These are phyloP conservation scores for Brachyhypopomus gauderio DNA, from an alignment of 2,113 vertebrate species.

Conservation along the genomic window DNA sequence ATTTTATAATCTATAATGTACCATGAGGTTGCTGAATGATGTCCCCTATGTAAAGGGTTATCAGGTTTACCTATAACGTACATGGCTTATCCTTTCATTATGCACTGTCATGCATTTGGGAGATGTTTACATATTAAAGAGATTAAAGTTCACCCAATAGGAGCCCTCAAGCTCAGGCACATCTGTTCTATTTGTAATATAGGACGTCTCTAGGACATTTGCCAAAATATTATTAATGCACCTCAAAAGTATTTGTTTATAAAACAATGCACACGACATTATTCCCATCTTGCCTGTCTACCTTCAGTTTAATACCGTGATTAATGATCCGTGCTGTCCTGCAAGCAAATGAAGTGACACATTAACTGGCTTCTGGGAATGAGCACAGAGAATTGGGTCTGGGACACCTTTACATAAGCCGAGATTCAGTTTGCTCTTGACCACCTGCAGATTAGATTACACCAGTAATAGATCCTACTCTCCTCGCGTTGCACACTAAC, in stretches of 20 bases:
- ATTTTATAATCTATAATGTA: too few species aligned
- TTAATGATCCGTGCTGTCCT: background rate
- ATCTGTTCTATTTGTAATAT: background rate
- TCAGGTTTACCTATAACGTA: background rate
- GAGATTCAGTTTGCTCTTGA: background rate
- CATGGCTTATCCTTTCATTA: too few species aligned
- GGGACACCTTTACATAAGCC: conserved; percentile 54
- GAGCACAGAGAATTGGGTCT: background rate
- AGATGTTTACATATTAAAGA: conserved; percentile 34
- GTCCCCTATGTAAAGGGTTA: background rate
- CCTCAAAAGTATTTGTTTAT: background rate
- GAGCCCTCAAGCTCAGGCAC: background rate
- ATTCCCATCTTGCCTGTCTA: background rate
- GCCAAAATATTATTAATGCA: background rate
- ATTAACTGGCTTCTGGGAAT: conserved; percentile 68
- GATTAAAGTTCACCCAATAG: conserved; percentile 24
- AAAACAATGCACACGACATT: too few species aligned
- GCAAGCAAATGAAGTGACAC: background rate
- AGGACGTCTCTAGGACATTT: background rate
- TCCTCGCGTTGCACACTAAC: background rate
- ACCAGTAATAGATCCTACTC: background rate
- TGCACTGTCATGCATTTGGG: background rate
- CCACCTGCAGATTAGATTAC: conserved; percentile 18
- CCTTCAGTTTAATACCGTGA: background rate
- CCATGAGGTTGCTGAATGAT: too few species aligned